Evolutionary conservation across 1,140 invertebrate genomes (phyloP).

Genomic region (Drosophila repleta): DNA sequence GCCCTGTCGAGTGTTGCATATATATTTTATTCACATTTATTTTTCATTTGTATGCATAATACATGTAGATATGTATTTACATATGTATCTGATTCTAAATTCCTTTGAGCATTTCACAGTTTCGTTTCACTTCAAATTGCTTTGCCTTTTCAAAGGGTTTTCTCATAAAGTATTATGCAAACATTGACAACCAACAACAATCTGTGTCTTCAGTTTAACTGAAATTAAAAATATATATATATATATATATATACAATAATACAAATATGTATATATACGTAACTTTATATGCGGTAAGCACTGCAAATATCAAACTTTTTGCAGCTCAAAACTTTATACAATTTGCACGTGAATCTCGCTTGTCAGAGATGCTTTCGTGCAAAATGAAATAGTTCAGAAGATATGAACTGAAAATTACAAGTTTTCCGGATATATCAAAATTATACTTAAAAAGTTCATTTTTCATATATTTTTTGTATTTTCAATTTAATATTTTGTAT

Average conservation of each 20-base stretch:
- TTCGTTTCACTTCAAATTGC: background rate
- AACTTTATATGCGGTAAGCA: background rate
- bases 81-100: background rate
- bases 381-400: background rate
- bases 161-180: conserved; percentile 10
- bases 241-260: background rate
- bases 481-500: no score
- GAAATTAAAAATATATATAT: background rate
- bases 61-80: no score
- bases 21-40: background rate
- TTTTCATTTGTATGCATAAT: background rate
- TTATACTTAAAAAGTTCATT: no score
- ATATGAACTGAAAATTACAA: background rate
- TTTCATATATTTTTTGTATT: no score
- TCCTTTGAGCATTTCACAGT: background rate
- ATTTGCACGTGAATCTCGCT: background rate
- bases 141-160: background rate
- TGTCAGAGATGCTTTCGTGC: background rate
- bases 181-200: background rate
- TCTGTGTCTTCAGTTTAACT: background rate
- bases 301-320: background rate
- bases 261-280: background rate
- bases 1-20: background rate
- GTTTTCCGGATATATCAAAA: no score
- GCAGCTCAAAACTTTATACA: background rate